Conservation (phyloP, 1,140 invertebrate genomes). For the Bombyx mori region DNA sequence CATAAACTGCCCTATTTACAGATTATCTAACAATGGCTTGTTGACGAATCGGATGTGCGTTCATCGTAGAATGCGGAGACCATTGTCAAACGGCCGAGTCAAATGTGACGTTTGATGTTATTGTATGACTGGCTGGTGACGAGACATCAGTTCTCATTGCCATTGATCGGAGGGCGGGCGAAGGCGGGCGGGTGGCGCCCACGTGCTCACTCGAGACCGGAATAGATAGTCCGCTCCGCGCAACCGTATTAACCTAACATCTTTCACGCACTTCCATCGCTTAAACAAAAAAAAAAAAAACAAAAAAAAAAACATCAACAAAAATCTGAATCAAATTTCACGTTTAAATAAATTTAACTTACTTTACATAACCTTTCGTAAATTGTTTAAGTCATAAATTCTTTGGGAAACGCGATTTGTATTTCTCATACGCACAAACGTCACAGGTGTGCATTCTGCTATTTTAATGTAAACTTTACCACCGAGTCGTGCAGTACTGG, state of each 20-base stretch:
- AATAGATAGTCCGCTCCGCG: slow-evolving; percentile 60
- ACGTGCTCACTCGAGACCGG: slow-evolving; percentile 56
- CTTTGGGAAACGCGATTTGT: slow-evolving; percentile 4
- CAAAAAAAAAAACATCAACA: slow-evolving; percentile 3
- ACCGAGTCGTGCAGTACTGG: slow-evolving; percentile 2
- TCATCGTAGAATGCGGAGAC: background rate
- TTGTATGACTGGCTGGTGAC: slow-evolving; percentile 7
- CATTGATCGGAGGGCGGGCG: slow-evolving; percentile 56
- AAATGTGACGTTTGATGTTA: slow-evolving; percentile 1
- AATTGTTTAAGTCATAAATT: slow-evolving; percentile 3
- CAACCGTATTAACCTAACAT: slow-evolving; percentile 29
- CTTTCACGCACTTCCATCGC: slow-evolving; percentile 12
- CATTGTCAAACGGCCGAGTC: background rate
- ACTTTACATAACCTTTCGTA: slow-evolving; percentile 1
- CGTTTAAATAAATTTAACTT: slow-evolving; percentile 2
- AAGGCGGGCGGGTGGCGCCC: slow-evolving; percentile 43
- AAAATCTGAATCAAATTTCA: slow-evolving; percentile 2
- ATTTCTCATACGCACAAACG: slow-evolving; percentile 18
- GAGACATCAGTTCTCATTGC: slow-evolving; percentile 54
- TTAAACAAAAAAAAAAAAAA: slow-evolving; percentile 5
- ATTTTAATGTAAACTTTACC: slow-evolving; percentile 4
- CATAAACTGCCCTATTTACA: no score
- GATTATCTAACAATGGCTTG: no score
- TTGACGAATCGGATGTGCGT: background rate
- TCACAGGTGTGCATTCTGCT: slow-evolving; percentile 15